Base-by-base conservation (phyloP, 2,113 vertebrate species). In the Echinops telfairi region DNA sequence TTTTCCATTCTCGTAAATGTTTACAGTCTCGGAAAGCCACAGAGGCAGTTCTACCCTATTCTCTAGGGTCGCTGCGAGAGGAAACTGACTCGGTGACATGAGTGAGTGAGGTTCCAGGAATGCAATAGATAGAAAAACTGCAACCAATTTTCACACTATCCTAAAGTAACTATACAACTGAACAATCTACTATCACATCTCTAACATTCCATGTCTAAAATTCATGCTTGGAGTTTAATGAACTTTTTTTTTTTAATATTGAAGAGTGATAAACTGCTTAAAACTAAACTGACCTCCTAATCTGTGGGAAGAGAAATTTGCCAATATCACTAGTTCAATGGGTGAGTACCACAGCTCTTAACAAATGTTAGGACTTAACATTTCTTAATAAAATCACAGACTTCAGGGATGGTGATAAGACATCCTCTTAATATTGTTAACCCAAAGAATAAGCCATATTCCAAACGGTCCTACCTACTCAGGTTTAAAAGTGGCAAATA, bases 221-320 rank as follows among this genome's bases (percentile, higher is more conserved):
- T 57, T 90, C 43, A 31, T 58, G 68, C 58, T 68, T 93, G 40
- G 27, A 31, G 20, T 85, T 86, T 78, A 66, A 82, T 82, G 25
- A 84, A 2, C 60, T 84, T 43, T 38, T 78, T 64, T 15, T 29
- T 82, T 83, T 89, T n/a, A 92, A 83, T 83, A 89, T 2, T 84
- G n/a, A 75, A 12, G 43, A 75, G n/a, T 91, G 25, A 87, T 90
- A 80, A 96, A 83, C 11, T 38, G 15, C 27, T 87, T 81, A 81
- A 81, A 86, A 86, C 6, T 25, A 83, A 86, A 53, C 1, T 31
- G 9, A 86, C 68, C 33, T 36, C 43, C 77, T 90, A 9, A 22
- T 92, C 31, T 68, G 1, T 58, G 40, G 33, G 73, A 86, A 66
- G 58, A 71, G 22, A 8, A 91, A 95, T 78, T 20, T 40, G 73